phyloP scores from a whole-genome alignment of 2,113 vertebrate genomes.

The Onychorhynchus coronatus region DNA sequence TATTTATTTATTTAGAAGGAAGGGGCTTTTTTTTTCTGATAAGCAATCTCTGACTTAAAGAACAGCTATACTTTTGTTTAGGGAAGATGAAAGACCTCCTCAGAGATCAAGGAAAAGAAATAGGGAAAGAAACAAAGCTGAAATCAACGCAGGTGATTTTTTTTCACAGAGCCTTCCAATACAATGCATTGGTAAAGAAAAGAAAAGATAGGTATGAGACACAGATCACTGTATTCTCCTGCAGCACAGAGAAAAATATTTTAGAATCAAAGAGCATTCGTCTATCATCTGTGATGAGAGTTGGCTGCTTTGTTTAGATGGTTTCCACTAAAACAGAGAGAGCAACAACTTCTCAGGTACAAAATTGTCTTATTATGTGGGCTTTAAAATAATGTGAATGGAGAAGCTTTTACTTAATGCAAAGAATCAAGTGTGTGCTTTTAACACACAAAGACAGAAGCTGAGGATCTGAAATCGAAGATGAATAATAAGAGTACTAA shows the following conservation, averaged over 20 bases:
- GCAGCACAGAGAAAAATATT: not conserved
- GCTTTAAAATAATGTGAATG: slow-evolving; percentile 18
- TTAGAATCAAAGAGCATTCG: not conserved
- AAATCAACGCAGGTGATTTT: slow-evolving; percentile 45
- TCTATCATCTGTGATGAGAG: not conserved
- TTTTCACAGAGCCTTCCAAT: slow-evolving; percentile 15
- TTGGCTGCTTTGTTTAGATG: slow-evolving; percentile 33
- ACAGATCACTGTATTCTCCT: not conserved
- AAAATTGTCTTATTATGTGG: slow-evolving; percentile 31
- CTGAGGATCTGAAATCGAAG: slow-evolving; percentile 20
- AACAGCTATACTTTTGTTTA: slow-evolving; percentile 57
- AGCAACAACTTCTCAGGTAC: not conserved
- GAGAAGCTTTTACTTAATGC: slow-evolving; percentile 32
- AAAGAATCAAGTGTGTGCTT: slow-evolving; percentile 11
- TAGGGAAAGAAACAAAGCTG: slow-evolving; percentile 8
- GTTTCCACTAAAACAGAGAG: not conserved
- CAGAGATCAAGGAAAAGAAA: slow-evolving; percentile 61
- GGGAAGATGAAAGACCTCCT: slow-evolving; percentile 65
- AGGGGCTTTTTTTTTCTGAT: slow-evolving; percentile 25
- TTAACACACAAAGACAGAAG: slow-evolving; percentile 23
- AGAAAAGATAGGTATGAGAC: not conserved
- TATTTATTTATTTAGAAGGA: slow-evolving; percentile 30
- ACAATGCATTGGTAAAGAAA: not conserved
- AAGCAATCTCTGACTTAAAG: slow-evolving; percentile 56
- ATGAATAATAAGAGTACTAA: slow-evolving; percentile 40